These are phyloP conservation scores for Pseudopleuronectes americanus DNA, from an alignment of 2,797 vertebrate species.

Conservation along the genomic window DNA sequence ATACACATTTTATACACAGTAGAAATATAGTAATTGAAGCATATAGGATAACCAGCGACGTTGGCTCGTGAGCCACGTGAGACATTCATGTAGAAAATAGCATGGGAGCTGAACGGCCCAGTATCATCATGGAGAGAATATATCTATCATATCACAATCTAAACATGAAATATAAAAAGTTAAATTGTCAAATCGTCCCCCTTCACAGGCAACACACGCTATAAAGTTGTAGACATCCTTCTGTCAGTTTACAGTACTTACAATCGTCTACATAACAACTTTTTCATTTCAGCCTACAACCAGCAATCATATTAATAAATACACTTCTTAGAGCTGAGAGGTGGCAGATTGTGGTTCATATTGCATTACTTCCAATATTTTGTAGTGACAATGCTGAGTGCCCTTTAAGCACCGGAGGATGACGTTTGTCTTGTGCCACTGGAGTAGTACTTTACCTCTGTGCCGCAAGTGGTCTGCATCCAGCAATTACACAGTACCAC, in stretches of 20 bases:
- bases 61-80: slow-evolving; percentile 67
- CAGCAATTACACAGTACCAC: slow-evolving; percentile 43
- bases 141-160: slow-evolving; percentile 73
- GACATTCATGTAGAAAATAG: slow-evolving; percentile 83
- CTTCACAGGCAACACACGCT: slow-evolving; percentile 69
- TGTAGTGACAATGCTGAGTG: slow-evolving; percentile 78
- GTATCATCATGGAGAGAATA: slow-evolving; percentile 72
- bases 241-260: slow-evolving; percentile 74
- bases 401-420: slow-evolving; percentile 61
- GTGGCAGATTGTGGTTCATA: slow-evolving; percentile 75
- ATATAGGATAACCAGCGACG: slow-evolving; percentile 75
- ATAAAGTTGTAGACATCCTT: slow-evolving; percentile 74
- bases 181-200: slow-evolving; percentile 72
- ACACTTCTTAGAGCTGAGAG: slow-evolving; percentile 71
- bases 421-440: slow-evolving; percentile 55
- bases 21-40: slow-evolving; percentile 85
- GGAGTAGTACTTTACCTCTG: slow-evolving; percentile 37
- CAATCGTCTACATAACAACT: slow-evolving; percentile 74
- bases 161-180: slow-evolving; percentile 77
- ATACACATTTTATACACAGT: slow-evolving; percentile 84
- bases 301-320: slow-evolving; percentile 79
- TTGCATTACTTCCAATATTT: slow-evolving; percentile 76
- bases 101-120: slow-evolving; percentile 64
- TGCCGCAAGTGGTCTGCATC: slow-evolving; percentile 35
- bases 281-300: slow-evolving; percentile 62